Base-by-base conservation (phyloP, 2,797 vertebrate species). In the Alectoris magna region DNA sequence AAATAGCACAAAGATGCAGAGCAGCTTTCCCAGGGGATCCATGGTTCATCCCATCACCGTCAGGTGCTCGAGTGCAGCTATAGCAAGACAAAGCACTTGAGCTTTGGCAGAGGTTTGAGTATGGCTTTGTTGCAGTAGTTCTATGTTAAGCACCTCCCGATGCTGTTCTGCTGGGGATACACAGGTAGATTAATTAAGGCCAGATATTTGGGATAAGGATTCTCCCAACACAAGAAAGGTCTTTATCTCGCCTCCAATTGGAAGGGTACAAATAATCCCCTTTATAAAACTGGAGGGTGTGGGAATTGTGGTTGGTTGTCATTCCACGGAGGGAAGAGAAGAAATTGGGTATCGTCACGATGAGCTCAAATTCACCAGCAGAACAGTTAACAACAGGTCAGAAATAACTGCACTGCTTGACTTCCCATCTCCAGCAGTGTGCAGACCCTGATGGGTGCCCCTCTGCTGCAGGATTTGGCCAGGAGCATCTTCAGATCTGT, bases 351-450 rank as follows among this genome's bases (percentile, higher is more conserved):
- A 31, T 39, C 48, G 14, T 53, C 27, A 9, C 10, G n/a, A 22
- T 17, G 27, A 51, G 7, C 12, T 36, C 34, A 38, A 53, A 17
- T 95, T 95, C 36, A 22, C 82, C 92, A 88, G 84, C 90, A 96
- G 93, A 95, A 94, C 79, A 95, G 97, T 96, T 95, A 94, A 94
- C 80, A 85, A 84, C 90, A 95, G 69, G 68, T 88, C 74, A 48
- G 53, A 69, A 55, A 68, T 71, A 74, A 77, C 73, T 62, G 39
- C 66, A 90, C 6, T 71, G 27, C 56, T 96, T 64, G 51, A 43
- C 94, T 95, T 90, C 69, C 93, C 79, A 34, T 67, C 85, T 90
- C 48, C 88, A 92, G 94, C 41, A 73, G 59, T 14, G 87, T 69
- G 75, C 66, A 71, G 86, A 29, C 60, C 87, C 88, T 75, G 83